Conservation (phyloP, 1,140 invertebrate genomes). For the Coenobita brevimanus region DNA sequence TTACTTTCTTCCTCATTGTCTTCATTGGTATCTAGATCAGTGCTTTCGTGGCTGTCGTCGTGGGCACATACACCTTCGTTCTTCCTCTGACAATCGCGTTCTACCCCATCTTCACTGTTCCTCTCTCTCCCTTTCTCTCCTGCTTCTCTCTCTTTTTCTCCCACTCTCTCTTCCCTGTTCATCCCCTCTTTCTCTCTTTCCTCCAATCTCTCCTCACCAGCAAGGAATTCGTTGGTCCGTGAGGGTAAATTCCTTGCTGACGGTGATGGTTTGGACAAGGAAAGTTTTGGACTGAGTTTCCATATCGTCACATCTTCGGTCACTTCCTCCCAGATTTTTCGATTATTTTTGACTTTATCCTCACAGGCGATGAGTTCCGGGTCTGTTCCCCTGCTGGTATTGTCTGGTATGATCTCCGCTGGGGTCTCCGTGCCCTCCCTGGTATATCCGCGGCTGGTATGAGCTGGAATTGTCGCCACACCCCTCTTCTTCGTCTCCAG, state of each 20-base stretch:
- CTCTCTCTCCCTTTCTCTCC: neutral
- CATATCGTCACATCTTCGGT: no score
- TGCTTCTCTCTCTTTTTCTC: neutral
- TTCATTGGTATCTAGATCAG: no score
- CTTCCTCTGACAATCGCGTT: neutral
- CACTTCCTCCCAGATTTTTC: neutral
- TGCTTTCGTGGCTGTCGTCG: neutral
- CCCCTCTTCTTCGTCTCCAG: no score
- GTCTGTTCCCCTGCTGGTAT: slow-evolving; percentile 2
- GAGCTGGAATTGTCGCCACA: no score
- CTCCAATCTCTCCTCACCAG: neutral
- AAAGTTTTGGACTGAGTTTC: no score
- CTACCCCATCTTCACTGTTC: neutral
- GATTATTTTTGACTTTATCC: no score
- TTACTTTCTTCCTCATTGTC: neutral
- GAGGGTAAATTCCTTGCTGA: neutral
- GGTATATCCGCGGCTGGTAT: neutral
- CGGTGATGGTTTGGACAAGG: neutral
- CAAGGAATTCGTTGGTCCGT: no score
- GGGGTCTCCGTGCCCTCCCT: neutral
- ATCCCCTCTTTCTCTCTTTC: neutral
- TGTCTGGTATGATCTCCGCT: neutral
- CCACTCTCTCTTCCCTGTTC: neutral
- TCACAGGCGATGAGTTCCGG: neutral
- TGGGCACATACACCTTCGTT: neutral